These are phyloP conservation scores for Torymus aiolomorphi DNA, from an alignment of 2,888 invertebrate species.

Conservation along the genomic window DNA sequence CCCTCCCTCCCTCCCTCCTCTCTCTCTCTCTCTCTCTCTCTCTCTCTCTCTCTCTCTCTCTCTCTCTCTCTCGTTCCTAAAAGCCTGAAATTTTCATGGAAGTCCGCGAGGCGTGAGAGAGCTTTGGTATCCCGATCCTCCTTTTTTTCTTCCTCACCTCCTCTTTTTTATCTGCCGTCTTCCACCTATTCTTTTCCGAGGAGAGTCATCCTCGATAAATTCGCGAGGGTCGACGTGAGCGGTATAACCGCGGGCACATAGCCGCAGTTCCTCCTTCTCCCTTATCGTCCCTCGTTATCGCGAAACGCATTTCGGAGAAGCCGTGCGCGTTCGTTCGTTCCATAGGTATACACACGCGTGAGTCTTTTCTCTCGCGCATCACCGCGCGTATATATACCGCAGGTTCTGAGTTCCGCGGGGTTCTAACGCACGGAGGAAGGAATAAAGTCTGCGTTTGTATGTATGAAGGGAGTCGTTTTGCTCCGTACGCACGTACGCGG, in stretches of 20 bases:
- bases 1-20: no score
- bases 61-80: no score
- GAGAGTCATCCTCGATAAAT: constrained; percentile 33
- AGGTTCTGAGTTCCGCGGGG: no score
- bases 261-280: background rate
- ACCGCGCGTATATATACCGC: no score
- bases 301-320: constrained; percentile 37
- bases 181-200: no score
- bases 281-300: constrained; percentile 47
- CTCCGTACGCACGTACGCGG: no score
- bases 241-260: constrained; percentile 1
- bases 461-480: no score
- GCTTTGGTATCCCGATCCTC: no score
- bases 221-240: constrained; percentile 11
- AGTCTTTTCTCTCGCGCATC: constrained; percentile 6
- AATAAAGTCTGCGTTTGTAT: constrained; percentile 5
- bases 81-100: constrained; percentile 4
- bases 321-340: constrained; percentile 14
- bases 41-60: no score
- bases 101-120: no score
- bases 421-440: background rate
- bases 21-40: no score
- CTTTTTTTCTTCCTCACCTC: background rate
- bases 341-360: background rate
- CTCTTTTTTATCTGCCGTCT: background rate